Evolutionary conservation across 2,888 invertebrate species (phyloP).

Genomic region (Troilus luridus): DNA sequence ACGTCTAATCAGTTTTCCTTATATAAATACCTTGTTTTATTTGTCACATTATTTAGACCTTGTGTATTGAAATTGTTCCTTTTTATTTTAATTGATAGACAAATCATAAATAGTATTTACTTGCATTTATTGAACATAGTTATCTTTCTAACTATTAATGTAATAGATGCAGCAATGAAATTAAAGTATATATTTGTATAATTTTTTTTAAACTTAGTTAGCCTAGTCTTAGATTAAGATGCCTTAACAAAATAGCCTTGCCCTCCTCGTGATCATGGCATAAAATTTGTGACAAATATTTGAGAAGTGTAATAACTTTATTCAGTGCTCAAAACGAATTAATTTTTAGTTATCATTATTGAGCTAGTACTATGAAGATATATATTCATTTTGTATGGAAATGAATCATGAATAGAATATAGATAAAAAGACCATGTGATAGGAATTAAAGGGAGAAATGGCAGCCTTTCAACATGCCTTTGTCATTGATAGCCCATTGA

Average conservation of each 20-base stretch:
- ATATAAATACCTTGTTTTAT: background rate
- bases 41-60: background rate
- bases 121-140: conserved; percentile 23
- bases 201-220: conserved; percentile 3
- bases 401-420: conserved; percentile 14
- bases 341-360: conserved; percentile 15
- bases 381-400: conserved; percentile 5
- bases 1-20: background rate
- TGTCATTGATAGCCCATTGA: conserved; percentile 26
- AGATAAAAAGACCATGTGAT: conserved; percentile 37
- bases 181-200: background rate
- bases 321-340: conserved; percentile 50
- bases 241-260: conserved; percentile 47
- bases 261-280: conserved; percentile 40
- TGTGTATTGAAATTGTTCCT: background rate
- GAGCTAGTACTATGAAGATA: background rate
- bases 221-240: conserved; percentile 57
- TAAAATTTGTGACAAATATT: conserved; percentile 35
- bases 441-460: conserved; percentile 28
- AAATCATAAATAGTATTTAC: background rate
- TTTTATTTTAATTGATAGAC: background rate
- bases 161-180: background rate
- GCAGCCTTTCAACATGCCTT: conserved; percentile 43
- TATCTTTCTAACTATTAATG: background rate
- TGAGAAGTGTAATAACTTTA: background rate